A percentile compares a stretch with the other conserved stretches of the same genome.
Conservation (phyloP, 2,113 vertebrate genomes). For the Tenrec ecaudatus region DNA sequence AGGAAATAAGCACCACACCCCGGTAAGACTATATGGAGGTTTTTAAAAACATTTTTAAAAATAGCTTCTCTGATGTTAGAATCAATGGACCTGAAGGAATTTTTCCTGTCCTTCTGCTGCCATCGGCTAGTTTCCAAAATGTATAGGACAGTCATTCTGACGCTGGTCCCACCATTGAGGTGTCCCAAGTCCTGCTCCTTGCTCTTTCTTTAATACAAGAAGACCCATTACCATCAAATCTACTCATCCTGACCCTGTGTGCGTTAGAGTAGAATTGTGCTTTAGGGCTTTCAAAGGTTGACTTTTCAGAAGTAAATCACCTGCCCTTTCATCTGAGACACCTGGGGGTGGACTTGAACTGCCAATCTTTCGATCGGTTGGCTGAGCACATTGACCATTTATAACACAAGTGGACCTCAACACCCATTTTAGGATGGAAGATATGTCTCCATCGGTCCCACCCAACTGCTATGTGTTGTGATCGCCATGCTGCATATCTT, state of each 20-base stretch:
- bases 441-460: neutral
- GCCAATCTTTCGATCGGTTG: neutral
- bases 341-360: neutral
- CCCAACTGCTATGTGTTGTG: neutral
- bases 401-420: neutral
- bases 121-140: slow-evolving; percentile 69
- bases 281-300: neutral
- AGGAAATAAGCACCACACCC: slow-evolving; percentile 74
- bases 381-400: neutral
- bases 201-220: neutral
- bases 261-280: neutral
- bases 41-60: slow-evolving; percentile 74
- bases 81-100: slow-evolving; percentile 77
- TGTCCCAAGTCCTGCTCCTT: slow-evolving; percentile 33
- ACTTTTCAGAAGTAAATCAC: neutral
- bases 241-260: neutral
- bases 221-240: neutral
- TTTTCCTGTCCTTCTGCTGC: slow-evolving; percentile 71
- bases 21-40: slow-evolving; percentile 68
- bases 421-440: neutral
- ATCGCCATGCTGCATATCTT: no score
- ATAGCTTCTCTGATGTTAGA: slow-evolving; percentile 78
- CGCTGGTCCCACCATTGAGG: neutral
- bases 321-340: neutral
- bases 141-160: slow-evolving; percentile 39